Percentiles rank a stretch among this genome's conserved stretches.
Conservation (phyloP, 2,113 vertebrate genomes). For the Gallinago paraguaiae region DNA sequence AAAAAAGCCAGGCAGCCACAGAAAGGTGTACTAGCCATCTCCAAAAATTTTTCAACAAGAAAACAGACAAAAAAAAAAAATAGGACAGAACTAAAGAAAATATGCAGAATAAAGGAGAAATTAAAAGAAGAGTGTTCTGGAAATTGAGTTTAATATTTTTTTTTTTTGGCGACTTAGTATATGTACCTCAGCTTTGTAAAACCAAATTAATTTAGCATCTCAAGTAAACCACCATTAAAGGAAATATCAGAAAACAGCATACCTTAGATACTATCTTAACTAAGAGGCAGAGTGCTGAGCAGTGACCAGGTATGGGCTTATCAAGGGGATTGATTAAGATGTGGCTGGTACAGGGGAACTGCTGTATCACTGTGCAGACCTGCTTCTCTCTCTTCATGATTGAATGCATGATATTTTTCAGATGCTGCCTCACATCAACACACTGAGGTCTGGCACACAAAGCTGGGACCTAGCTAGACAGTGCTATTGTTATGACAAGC, state of each 20-base stretch:
- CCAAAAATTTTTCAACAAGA: neutral
- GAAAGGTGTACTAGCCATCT: neutral
- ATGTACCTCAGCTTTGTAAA: neutral
- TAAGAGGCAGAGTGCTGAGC: neutral
- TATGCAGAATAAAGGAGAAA: neutral
- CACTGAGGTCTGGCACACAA: neutral
- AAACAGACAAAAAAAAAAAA: neutral
- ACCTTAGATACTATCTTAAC: neutral
- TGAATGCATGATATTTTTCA: neutral
- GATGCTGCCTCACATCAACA: neutral
- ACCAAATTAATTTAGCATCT: neutral
- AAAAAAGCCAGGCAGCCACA: neutral
- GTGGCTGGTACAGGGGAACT: neutral
- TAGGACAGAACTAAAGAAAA: neutral
- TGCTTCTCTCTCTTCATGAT: neutral
- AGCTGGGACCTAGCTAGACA: neutral
- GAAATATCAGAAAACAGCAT: neutral
- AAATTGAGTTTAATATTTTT: neutral
- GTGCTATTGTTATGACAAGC: neutral
- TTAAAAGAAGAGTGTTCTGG: neutral
- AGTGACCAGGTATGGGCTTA: accelerated
- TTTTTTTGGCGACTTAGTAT: neutral
- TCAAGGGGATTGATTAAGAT: neutral
- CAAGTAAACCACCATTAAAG: neutral
- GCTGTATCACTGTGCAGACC: neutral